Evolutionary conservation across 2,113 vertebrate species (phyloP), one percentile per base, ranked within the genome.

Genomic region (Promerops cafer): DNA sequence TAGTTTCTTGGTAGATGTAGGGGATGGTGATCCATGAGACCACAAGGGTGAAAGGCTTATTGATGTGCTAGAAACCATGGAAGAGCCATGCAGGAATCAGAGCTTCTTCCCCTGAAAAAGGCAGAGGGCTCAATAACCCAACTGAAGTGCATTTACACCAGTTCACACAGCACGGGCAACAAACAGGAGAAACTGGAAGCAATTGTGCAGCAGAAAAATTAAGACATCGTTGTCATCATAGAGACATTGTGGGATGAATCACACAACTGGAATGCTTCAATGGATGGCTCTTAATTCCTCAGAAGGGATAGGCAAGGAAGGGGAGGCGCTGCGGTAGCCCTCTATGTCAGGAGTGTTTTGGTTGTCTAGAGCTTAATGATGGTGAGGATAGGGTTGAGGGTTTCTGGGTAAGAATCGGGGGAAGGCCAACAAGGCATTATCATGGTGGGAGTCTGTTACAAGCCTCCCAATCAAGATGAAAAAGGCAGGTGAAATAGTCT

Each of bases 261-360:
- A 60, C 47, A 53, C 16, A 61, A 16, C 39, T 31, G 39, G 53
- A 68, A 45, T 24, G 20, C n/a, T 75, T 11, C 53, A 75, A 18
- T 40, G 16, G 30, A 40, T 31, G 30, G 23, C 24, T 75, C 18
- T 24, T 12, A 60, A 83, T 9, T 59, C 77, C 24, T 82, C 53
- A 75, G 45, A 21, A 45, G 24, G 16, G 16, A 60, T 2, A n/a
- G 37, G 30, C 23, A 75, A 52, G 16, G 53, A 60, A 40, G 26
- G 6, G 13, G 21, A 53, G 24, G 27, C 0, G 0, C 23, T 53
- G 24, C 13, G 13, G 7, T 31, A 68, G 23, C 28, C 19, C 19
- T 24, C 19, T 50, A 0, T 10, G 16, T 45, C 19, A 53, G 52
- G 23, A 52, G 5, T 26, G 11, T 60, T 75, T 53, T 26, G 5